phyloP scores from a whole-genome alignment of 2,113 vertebrate species.

The Solenodon paradoxus region DNA sequence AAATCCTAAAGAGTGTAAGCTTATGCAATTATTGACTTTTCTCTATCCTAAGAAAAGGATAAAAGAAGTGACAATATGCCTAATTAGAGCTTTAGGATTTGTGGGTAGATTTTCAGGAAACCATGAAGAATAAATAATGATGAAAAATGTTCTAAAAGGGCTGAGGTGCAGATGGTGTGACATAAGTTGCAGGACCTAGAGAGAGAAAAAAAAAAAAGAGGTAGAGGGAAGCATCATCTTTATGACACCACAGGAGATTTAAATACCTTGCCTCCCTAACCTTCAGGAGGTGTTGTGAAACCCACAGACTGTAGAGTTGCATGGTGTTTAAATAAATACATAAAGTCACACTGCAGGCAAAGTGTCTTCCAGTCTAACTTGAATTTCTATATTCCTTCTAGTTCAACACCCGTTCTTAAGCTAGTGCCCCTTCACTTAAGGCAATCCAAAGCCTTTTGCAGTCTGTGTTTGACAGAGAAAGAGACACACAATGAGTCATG shows the following conservation, averaged over 20 bases:
- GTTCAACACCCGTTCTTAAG: not conserved
- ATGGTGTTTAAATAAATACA: not conserved
- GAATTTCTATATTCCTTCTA: not conserved
- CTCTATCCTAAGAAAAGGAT: not conserved
- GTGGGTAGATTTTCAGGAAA: not conserved
- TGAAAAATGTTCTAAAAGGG: not conserved
- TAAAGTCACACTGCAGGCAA: not conserved
- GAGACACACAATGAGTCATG: not conserved
- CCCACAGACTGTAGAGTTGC: not conserved
- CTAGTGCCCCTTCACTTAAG: not conserved
- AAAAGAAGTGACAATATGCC: not conserved
- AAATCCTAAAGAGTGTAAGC: not conserved
- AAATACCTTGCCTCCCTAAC: not conserved
- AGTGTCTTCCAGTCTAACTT: not conserved
- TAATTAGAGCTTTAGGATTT: not conserved
- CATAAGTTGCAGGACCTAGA: not conserved
- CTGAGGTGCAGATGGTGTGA: not conserved
- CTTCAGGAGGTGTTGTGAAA: not conserved
- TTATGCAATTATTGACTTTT: not conserved
- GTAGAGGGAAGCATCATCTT: not conserved
- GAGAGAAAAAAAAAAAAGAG: not conserved
- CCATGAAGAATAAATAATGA: not conserved
- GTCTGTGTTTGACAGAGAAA: not conserved
- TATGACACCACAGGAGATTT: not conserved
- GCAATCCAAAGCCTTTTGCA: not conserved